phyloP scores from a whole-genome alignment of 2,113 vertebrate species.

The Xenopus tropicalis region UCB_Xtro_10.0 CM004443.2:124431001-124431500 shows the following conservation, averaged over 20 bases:
- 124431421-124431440: conserved; percentile 33
- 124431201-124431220: too few relatives aligned
- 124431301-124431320: conserved; percentile 37
- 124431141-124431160: too few relatives aligned
- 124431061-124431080: too few relatives aligned
- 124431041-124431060: too few relatives aligned
- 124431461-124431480: neutral
- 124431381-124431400: conserved; percentile 45
- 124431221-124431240: too few relatives aligned
- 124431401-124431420: conserved; percentile 25
- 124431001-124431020: too few relatives aligned
- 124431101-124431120: too few relatives aligned
- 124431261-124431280: conserved; percentile 24
- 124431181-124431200: too few relatives aligned
- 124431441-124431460: neutral
- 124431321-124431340: conserved; percentile 43
- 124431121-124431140: too few relatives aligned
- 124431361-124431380: conserved; percentile 43
- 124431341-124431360: conserved; percentile 42
- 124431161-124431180: too few relatives aligned
- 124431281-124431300: conserved; percentile 23
- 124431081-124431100: too few relatives aligned
- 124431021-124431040: too few relatives aligned
- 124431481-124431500: neutral
- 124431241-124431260: conserved; percentile 12